These are phyloP conservation scores for Brachypteracias leptosomus DNA, from an alignment of 2,113 vertebrate species.

Conservation along the genomic window DNA sequence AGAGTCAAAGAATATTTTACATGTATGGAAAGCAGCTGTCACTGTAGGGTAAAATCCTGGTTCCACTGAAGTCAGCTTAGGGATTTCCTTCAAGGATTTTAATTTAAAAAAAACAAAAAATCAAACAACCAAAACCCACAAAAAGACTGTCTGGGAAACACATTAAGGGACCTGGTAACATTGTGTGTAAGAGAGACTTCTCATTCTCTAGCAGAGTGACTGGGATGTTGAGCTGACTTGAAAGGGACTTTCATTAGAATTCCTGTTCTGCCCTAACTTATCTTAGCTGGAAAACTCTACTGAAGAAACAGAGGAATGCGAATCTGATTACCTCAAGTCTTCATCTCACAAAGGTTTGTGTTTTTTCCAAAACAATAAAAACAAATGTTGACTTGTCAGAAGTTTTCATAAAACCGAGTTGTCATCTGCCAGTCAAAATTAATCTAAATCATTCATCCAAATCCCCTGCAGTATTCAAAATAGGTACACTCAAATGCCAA, in stretches of 20 bases:
- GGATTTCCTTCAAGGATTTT: not conserved
- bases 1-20: not conserved
- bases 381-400: not conserved
- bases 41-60: not conserved
- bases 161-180: not conserved
- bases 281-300: not conserved
- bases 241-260: not conserved
- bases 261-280: not conserved
- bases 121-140: no score
- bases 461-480: not conserved
- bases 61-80: not conserved
- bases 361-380: not conserved
- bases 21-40: not conserved
- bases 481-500: not conserved
- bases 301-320: not conserved
- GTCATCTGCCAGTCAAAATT: not conserved
- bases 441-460: constrained; percentile 6
- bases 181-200: not conserved
- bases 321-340: not conserved
- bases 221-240: not conserved
- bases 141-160: not conserved
- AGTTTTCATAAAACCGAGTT: constrained; percentile 9
- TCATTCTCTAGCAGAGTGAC: not conserved
- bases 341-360: not conserved
- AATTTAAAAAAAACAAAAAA: not conserved